A percentile compares a stretch with the other conserved stretches of the same genome.
Evolutionary conservation across 2,888 invertebrate genomes (phyloP).

Genomic region (Oscheius sp.): DNA sequence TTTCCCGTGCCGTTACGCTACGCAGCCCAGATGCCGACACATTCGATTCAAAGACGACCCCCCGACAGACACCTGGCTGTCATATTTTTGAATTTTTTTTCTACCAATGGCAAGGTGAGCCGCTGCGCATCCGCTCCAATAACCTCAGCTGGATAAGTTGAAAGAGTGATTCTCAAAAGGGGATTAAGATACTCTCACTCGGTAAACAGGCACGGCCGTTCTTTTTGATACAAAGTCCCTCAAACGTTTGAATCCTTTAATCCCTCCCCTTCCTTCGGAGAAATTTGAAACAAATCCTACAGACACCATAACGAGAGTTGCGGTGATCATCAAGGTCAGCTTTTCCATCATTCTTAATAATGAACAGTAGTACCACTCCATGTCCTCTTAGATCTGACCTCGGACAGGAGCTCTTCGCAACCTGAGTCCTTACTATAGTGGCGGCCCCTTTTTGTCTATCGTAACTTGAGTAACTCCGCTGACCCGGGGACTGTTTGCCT

Average conservation of each 20-base stretch:
- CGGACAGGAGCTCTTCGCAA: constrained; percentile 16
- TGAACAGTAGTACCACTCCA: not conserved
- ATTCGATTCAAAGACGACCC: constrained; percentile 11
- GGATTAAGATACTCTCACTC: too few relatives aligned
- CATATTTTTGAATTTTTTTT: not conserved
- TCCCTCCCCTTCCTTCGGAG: too few relatives aligned
- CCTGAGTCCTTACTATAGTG: constrained; percentile 16
- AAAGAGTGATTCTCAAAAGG: too few relatives aligned
- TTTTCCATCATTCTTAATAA: not conserved
- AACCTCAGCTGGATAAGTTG: too few relatives aligned
- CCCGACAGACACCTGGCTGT: constrained; percentile 30
- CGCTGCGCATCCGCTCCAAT: too few relatives aligned
- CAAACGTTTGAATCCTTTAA: too few relatives aligned
- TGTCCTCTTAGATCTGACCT: constrained; percentile 22
- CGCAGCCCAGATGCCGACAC: constrained; percentile 34
- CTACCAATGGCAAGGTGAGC: too few relatives aligned
- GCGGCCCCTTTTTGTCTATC: constrained; percentile 26
- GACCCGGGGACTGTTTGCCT: constrained; percentile 25
- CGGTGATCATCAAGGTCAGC: too few relatives aligned
- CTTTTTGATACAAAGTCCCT: too few relatives aligned
- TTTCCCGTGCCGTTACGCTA: constrained; percentile 23
- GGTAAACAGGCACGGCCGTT: too few relatives aligned
- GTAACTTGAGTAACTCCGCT: constrained; percentile 36
- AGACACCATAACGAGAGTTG: too few relatives aligned
- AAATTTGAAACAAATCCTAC: too few relatives aligned